phyloP scores from a whole-genome alignment of 2,888 invertebrate genomes.

The Hylaea fasciaria region DNA sequence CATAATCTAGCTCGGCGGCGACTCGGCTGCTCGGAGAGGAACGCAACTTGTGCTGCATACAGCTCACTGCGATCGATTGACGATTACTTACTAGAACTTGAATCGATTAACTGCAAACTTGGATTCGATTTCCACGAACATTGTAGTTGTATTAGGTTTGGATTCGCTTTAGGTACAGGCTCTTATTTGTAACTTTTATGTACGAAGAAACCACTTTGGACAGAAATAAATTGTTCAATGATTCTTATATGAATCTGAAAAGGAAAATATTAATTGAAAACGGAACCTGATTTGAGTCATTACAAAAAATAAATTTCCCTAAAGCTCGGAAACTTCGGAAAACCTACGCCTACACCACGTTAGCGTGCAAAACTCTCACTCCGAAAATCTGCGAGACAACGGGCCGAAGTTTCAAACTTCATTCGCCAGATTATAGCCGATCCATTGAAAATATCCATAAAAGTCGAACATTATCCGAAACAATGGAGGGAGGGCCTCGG shows the following conservation, averaged over 20 bases:
- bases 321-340: too few species aligned
- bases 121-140: neutral
- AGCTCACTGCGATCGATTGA: constrained; percentile 12
- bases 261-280: too few species aligned
- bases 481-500: constrained; percentile 81
- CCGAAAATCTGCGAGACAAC: constrained; percentile 26
- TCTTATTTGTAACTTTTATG: neutral
- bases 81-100: constrained; percentile 11
- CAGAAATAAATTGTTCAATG: too few species aligned
- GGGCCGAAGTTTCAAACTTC: constrained; percentile 71
- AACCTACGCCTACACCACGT: neutral
- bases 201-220: too few species aligned
- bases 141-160: neutral
- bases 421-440: constrained; percentile 80
- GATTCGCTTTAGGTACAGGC: neutral
- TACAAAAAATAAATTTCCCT: too few species aligned
- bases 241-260: too few species aligned
- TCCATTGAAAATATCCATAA: constrained; percentile 85
- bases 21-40: constrained; percentile 49
- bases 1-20: constrained; percentile 64
- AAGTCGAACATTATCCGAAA: constrained; percentile 85
- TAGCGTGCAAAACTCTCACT: constrained; percentile 15
- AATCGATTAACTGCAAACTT: constrained; percentile 16
- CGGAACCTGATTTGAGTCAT: too few species aligned
- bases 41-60: constrained; percentile 48